phyloP scores from a whole-genome alignment of 1,140 invertebrate genomes.

The Magallana ariakensis region DNA sequence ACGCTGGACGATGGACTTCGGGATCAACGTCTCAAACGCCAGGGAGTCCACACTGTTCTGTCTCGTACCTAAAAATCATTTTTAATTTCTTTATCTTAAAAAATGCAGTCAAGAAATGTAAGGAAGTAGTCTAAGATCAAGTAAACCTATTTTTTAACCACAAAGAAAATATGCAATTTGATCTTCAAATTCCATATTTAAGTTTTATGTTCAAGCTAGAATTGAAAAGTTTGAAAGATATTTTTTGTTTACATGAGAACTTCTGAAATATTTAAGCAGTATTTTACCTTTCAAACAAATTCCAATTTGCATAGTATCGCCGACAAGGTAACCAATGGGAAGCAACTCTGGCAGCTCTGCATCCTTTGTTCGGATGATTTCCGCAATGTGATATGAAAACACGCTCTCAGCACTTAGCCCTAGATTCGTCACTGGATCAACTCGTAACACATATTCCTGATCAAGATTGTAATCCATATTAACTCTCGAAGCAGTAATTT shows the following conservation, averaged over 20 bases:
- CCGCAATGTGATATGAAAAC: slow-evolving; percentile 94
- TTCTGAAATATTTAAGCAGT: too few relatives aligned
- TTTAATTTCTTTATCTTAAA: too few relatives aligned
- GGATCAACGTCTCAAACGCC: slow-evolving; percentile 97
- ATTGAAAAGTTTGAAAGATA: too few relatives aligned
- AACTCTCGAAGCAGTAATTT: not conserved
- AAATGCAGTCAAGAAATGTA: not conserved
- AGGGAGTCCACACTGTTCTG: slow-evolving; percentile 94
- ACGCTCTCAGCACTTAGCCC: slow-evolving; percentile 92
- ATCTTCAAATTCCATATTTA: too few relatives aligned
- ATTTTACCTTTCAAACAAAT: slow-evolving; percentile 82
- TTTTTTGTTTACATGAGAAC: too few relatives aligned
- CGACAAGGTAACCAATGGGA: slow-evolving; percentile 95
- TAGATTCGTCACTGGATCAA: slow-evolving; percentile 94
- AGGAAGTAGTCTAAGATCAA: not conserved
- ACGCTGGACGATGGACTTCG: slow-evolving; percentile 96
- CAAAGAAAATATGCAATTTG: not conserved
- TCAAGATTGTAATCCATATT: too few relatives aligned
- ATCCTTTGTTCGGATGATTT: slow-evolving; percentile 84
- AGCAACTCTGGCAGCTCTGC: slow-evolving; percentile 89
- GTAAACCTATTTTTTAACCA: not conserved
- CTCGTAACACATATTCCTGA: slow-evolving; percentile 92
- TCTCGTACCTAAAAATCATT: slow-evolving; percentile 83
- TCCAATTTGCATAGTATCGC: slow-evolving; percentile 84
- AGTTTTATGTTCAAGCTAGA: too few relatives aligned